Evolutionary conservation across 2,113 vertebrate species (phyloP).

Genomic region (Pampusana beccarii): DNA sequence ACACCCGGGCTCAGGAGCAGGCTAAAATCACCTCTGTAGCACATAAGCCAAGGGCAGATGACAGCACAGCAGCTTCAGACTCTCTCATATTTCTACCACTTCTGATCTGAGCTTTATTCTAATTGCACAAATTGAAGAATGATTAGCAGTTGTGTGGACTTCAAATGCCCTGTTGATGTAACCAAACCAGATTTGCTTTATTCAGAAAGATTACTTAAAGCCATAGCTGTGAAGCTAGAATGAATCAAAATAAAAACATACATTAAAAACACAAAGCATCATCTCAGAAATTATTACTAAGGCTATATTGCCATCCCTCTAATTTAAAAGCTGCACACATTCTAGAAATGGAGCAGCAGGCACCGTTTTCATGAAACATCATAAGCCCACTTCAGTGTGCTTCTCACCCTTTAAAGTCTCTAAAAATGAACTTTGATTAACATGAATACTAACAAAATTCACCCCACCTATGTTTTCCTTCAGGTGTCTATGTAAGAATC

Average conservation of each 20-base stretch:
- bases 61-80: background rate
- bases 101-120: conserved; percentile 3
- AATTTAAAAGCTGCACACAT: too few species aligned
- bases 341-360: background rate
- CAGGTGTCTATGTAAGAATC: background rate
- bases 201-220: conserved; percentile 30
- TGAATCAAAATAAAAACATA: conserved; percentile 36
- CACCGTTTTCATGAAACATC: background rate
- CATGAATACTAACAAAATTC: background rate
- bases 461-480: background rate
- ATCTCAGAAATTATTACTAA: background rate
- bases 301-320: too few species aligned
- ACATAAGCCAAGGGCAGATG: background rate
- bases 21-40: background rate
- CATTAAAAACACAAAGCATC: conserved; percentile 9
- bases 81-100: conserved; percentile 10
- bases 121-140: conserved; percentile 48
- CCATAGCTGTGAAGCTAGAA: conserved; percentile 11
- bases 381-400: background rate
- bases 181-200: conserved; percentile 26
- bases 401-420: background rate
- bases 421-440: background rate
- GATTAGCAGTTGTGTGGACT: conserved; percentile 46
- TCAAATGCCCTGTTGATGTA: conserved; percentile 21
- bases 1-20: background rate